Percentiles rank a stretch among this genome's conserved stretches.
These are phyloP conservation scores for Aplocera efformata DNA, from an alignment of 2,888 invertebrate genomes.

Conservation along the genomic window DNA sequence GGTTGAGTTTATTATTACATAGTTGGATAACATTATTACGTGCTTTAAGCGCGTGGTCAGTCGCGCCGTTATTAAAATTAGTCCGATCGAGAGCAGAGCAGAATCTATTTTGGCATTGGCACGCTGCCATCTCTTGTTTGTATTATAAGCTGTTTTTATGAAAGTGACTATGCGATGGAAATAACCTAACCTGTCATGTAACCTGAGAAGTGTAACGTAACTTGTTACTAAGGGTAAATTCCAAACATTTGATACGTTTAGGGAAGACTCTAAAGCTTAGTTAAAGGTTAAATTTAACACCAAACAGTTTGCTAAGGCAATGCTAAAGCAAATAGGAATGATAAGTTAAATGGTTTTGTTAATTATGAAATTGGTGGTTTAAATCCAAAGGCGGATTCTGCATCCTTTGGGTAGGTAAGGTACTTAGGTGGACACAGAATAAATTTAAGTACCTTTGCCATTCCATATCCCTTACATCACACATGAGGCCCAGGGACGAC, in stretches of 20 bases:
- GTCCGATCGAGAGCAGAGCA: constrained; percentile 72
- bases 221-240: constrained; percentile 25
- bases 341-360: constrained; percentile 39
- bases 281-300: constrained; percentile 15
- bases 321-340: constrained; percentile 53
- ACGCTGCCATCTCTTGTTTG: constrained; percentile 76
- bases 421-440: constrained; percentile 22
- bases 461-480: constrained; percentile 89
- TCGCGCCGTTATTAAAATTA: constrained; percentile 73
- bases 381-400: constrained; percentile 42
- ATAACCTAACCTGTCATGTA: constrained; percentile 78
- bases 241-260: constrained; percentile 8
- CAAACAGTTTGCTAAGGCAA: constrained; percentile 54
- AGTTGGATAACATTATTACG: constrained; percentile 53
- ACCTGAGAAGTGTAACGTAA: constrained; percentile 65
- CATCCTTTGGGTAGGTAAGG: constrained; percentile 30
- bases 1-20: constrained; percentile 23
- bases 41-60: constrained; percentile 50
- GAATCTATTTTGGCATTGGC: constrained; percentile 74
- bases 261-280: constrained; percentile 9
- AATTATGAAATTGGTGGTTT: constrained; percentile 36
- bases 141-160: constrained; percentile 81
- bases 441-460: constrained; percentile 83
- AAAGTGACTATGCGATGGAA: constrained; percentile 78
- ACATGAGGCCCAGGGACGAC: constrained; percentile 90